Evolutionary conservation across 1,140 invertebrate species (phyloP).

Genomic region (Anastrepha ludens): DNA sequence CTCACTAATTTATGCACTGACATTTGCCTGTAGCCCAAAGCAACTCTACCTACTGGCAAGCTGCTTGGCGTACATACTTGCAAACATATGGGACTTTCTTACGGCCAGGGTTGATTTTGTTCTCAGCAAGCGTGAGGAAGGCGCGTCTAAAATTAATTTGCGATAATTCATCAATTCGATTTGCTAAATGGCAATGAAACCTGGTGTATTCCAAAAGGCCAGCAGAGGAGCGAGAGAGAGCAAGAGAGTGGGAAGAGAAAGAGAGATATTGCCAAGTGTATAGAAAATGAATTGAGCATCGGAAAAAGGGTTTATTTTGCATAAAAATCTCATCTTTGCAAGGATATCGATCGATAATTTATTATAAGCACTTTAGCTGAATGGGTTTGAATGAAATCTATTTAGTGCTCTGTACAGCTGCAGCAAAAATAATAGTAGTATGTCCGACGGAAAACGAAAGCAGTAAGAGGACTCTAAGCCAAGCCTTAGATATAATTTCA

Average conservation of each 20-base stretch:
- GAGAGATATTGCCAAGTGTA: background rate
- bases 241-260: no score
- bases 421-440: no score
- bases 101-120: slow-evolving; percentile 8
- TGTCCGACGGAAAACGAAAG: no score
- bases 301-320: slow-evolving; percentile 27
- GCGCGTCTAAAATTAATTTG: slow-evolving; percentile 41
- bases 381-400: slow-evolving; percentile 15
- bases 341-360: slow-evolving; percentile 37
- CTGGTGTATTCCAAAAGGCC: background rate
- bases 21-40: background rate
- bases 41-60: background rate
- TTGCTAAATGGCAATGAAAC: slow-evolving; percentile 43
- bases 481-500: no score
- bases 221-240: no score
- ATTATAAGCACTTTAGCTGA: slow-evolving; percentile 26
- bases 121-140: background rate
- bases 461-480: no score
- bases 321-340: slow-evolving; percentile 34
- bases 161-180: slow-evolving; percentile 50
- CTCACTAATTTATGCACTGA: slow-evolving; percentile 25
- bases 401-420: background rate
- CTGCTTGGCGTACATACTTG: background rate
- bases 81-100: background rate
- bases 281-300: no score